Evolutionary conservation across 2,888 invertebrate genomes (phyloP), one percentile per base, ranked within the genome.

Genomic region (Amblyjoppa fuscipennis): DNA sequence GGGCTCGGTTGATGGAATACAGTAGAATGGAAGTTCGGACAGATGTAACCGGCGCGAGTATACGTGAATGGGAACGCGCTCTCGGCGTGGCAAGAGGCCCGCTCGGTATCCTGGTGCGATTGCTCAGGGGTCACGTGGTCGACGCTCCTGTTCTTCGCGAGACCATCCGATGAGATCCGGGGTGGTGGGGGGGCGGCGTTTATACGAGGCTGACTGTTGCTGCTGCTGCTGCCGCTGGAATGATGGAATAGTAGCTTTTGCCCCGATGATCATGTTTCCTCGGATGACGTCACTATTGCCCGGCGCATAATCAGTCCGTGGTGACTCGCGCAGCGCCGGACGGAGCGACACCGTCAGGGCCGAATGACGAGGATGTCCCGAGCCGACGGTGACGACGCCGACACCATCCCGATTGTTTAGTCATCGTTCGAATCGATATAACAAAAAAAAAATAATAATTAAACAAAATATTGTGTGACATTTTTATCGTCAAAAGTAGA

Each of bases 41-140:
- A 31, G 61, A 61, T 56, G 5, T 34, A 16, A 16, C 1, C 1
- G n/a, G 20, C 38, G 11, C 70, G 80, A 51, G 61, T 16, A 16
- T 64, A 80, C 80, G 73, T 80, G 80, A 80, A 80, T 80, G 80
- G 66, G 79, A 79, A 80, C 80, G 73, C 73, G 80, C 66, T 45
- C 56, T 45, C 59, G 69, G 77, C 41, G 34, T 34, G 76, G 53
- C 41, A 41, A 41, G n/a, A 53, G 45, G 45, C 71, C 25, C 68
- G 56, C 25, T 59, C 83, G 78, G 70, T 28, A 73, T 79, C 74
- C 69, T 66, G 74, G 69, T 68, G 61, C 49, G 28, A 41, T 31
- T 59, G 68, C 77, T 78, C 68, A 53, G 77, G 69, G 79, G 69
- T 78, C 74, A 73, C 69, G 74, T 79, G 64, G 79, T 74, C 73